Evolutionary conservation across 2,113 vertebrate species (phyloP).

Genomic region (Bombycilla garrulus): DNA sequence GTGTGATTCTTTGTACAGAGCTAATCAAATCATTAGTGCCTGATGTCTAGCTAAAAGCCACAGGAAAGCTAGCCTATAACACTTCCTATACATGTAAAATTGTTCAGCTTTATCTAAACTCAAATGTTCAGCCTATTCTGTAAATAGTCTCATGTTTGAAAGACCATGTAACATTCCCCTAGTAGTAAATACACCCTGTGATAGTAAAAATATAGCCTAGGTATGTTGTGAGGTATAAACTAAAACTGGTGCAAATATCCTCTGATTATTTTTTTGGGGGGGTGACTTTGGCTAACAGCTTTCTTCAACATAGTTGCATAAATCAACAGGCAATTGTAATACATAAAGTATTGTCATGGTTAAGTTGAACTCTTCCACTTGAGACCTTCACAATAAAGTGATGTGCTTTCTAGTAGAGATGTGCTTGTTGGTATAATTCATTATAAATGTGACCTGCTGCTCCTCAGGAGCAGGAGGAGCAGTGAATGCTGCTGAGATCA

Average conservation of each 20-base stretch:
- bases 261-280: not conserved
- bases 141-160: slow-evolving; percentile 66
- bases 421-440: slow-evolving; percentile 79
- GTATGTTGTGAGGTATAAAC: slow-evolving; percentile 68
- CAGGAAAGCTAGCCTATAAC: slow-evolving; percentile 68
- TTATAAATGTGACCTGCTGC: slow-evolving; percentile 53
- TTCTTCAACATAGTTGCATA: slow-evolving; percentile 71
- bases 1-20: slow-evolving; percentile 71
- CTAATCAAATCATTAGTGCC: slow-evolving; percentile 74
- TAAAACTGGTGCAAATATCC: slow-evolving; percentile 68
- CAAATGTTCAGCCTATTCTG: slow-evolving; percentile 57
- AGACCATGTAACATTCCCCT: slow-evolving; percentile 66
- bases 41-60: slow-evolving; percentile 70
- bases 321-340: slow-evolving; percentile 76
- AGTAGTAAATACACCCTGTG: slow-evolving; percentile 65
- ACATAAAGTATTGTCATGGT: slow-evolving; percentile 77
- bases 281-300: slow-evolving; percentile 53
- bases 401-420: slow-evolving; percentile 82
- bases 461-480: not conserved
- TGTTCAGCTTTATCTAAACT: slow-evolving; percentile 65
- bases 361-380: slow-evolving; percentile 80
- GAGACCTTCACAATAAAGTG: slow-evolving; percentile 83
- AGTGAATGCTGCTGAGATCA: not conserved
- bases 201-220: slow-evolving; percentile 58
- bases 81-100: slow-evolving; percentile 64